Evolutionary conservation across 2,888 invertebrate species (phyloP).

Genomic region (Meta bourneti): DNA sequence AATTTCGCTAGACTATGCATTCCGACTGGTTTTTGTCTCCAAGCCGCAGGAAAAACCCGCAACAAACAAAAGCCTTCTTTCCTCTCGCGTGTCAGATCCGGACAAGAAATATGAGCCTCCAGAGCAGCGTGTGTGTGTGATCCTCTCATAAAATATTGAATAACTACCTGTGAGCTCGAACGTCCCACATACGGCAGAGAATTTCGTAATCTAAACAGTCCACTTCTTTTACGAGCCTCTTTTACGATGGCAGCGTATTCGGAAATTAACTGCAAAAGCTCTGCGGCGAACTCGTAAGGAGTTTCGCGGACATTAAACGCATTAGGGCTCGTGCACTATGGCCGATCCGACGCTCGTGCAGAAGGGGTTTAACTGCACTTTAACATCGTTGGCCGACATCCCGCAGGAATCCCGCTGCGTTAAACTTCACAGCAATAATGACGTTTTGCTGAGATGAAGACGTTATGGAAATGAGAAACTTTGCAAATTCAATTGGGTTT

Average conservation of each 20-base stretch:
- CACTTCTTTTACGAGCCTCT: conserved; percentile 32
- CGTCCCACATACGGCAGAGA: not conserved
- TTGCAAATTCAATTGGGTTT: too few relatives aligned
- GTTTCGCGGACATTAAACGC: conserved; percentile 20
- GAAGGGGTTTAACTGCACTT: too few relatives aligned
- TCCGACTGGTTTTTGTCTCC: too few relatives aligned
- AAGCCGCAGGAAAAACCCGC: too few relatives aligned
- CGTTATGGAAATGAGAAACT: too few relatives aligned
- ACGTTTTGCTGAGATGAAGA: too few relatives aligned
- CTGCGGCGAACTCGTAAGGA: conserved; percentile 13
- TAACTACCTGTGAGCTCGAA: conserved; percentile 20
- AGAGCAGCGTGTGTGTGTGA: conserved; percentile 10
- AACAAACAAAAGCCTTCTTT: too few relatives aligned
- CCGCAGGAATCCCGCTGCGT: too few relatives aligned
- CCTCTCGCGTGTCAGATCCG: too few relatives aligned
- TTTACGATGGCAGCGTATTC: conserved; percentile 25
- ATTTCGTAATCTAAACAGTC: conserved; percentile 15
- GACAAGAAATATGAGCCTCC: not conserved
- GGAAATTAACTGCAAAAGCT: conserved; percentile 27
- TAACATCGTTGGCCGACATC: too few relatives aligned
- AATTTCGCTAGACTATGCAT: too few relatives aligned
- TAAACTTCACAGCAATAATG: not conserved
- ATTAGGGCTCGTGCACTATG: conserved; percentile 2
- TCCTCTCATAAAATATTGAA: conserved; percentile 37
- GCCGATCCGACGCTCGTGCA: too few relatives aligned